Conservation (phyloP, 2,888 invertebrate genomes). For the Drosophila antonietae region DNA sequence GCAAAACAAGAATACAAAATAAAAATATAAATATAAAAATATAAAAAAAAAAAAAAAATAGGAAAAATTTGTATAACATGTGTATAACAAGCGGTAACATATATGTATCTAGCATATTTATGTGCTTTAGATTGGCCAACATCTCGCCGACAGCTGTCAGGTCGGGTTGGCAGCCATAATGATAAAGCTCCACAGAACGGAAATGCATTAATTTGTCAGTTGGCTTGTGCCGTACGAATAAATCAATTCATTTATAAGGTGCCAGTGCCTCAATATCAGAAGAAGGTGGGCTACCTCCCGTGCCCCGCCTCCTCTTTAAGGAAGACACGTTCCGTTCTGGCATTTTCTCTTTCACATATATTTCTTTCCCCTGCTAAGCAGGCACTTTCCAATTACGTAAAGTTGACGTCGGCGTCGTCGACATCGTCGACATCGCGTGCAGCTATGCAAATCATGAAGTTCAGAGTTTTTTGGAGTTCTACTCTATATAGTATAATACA, state of each 20-base stretch:
- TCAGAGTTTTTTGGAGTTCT: slow-evolving; percentile 13
- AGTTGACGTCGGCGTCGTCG: slow-evolving; percentile 20
- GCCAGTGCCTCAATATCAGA: slow-evolving; percentile 14
- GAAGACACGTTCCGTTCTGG: slow-evolving; percentile 16
- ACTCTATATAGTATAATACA: slow-evolving; percentile 9
- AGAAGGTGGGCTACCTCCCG: not conserved
- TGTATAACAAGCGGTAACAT: slow-evolving; percentile 5
- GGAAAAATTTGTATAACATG: slow-evolving; percentile 3
- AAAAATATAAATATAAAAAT: not conserved
- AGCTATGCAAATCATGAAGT: slow-evolving; percentile 59
- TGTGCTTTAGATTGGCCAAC: slow-evolving; percentile 51
- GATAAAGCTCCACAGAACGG: slow-evolving; percentile 58
- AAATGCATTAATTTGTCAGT: slow-evolving; percentile 77
- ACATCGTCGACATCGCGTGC: slow-evolving; percentile 63
- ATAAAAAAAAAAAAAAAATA: not conserved
- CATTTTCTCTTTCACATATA: slow-evolving; percentile 11
- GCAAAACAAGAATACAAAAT: not conserved
- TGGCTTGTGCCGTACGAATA: slow-evolving; percentile 57
- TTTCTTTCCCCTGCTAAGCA: slow-evolving; percentile 18
- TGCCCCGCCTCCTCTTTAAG: not conserved
- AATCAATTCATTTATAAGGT: slow-evolving; percentile 65
- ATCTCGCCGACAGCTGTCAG: slow-evolving; percentile 49
- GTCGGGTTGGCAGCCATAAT: slow-evolving; percentile 39
- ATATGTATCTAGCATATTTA: slow-evolving; percentile 27
- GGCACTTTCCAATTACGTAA: slow-evolving; percentile 78